Percentiles rank a stretch among this genome's conserved stretches.
Conservation (phyloP, 2,888 invertebrate genomes). For the Zygogramma bicolorata region DNA sequence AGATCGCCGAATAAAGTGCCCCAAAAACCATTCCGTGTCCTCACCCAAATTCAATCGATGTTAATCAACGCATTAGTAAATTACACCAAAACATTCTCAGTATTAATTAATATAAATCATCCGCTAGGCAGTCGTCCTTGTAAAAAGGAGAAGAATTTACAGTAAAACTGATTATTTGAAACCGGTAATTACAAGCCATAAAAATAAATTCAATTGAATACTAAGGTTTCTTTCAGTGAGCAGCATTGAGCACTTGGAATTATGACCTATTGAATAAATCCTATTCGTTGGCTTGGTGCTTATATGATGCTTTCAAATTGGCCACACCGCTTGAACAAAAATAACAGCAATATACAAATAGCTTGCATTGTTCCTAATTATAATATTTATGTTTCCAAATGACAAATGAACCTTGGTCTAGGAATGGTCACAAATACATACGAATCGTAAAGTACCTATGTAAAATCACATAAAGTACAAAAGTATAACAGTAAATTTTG, state of each 20-base stretch:
- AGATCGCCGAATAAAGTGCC: neutral
- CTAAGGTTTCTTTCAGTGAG: neutral
- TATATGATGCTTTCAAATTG: neutral
- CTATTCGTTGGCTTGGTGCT: neutral
- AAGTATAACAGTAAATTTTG: too few species aligned
- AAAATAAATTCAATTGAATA: constrained; percentile 5
- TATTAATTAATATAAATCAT: constrained; percentile 17
- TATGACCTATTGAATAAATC: neutral
- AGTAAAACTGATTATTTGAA: constrained; percentile 8
- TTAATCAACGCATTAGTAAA: neutral
- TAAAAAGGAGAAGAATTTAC: neutral
- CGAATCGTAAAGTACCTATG: too few species aligned
- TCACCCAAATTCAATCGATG: neutral
- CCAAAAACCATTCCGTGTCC: neutral
- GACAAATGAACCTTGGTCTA: too few species aligned
- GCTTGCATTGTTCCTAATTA: too few species aligned
- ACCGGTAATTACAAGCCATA: constrained; percentile 33
- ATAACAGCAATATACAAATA: neutral
- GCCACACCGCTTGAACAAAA: too few species aligned
- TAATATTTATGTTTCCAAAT: too few species aligned
- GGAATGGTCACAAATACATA: too few species aligned
- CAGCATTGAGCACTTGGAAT: neutral
- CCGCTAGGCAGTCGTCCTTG: neutral
- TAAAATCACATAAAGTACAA: too few species aligned
- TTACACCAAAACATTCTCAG: neutral